Evolutionary conservation across 2,113 vertebrate genomes (phyloP).

Genomic region (Thryonomys swinderianus): DNA sequence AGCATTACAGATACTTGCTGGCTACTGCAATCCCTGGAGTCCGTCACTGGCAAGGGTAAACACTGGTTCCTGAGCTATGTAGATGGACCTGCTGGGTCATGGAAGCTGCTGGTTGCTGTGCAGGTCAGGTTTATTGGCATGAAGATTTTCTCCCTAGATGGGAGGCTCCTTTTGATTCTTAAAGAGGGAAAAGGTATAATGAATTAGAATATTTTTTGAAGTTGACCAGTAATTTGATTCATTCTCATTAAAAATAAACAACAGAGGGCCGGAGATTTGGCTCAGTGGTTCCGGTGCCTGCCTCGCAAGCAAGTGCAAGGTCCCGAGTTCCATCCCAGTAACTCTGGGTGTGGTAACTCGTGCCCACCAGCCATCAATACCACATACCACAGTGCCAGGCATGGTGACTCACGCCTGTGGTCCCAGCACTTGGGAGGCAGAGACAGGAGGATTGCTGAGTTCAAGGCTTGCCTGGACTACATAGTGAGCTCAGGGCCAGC

Average conservation of each 20-base stretch:
- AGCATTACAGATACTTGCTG: background rate
- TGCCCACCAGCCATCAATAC: too few species aligned
- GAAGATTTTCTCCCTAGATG: background rate
- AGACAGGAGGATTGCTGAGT: too few species aligned
- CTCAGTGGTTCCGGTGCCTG: too few species aligned
- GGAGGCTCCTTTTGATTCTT: background rate
- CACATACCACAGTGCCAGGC: too few species aligned
- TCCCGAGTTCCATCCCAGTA: too few species aligned
- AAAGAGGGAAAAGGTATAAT: background rate
- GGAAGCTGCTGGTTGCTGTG: background rate
- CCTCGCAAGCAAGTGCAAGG: too few species aligned
- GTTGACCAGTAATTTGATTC: background rate
- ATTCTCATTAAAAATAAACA: background rate
- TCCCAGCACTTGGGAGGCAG: too few species aligned
- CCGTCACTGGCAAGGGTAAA: background rate
- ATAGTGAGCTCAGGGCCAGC: too few species aligned
- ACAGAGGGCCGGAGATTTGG: too few species aligned
- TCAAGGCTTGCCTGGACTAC: too few species aligned
- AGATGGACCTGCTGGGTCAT: background rate
- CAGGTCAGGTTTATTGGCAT: background rate
- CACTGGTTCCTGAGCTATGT: background rate
- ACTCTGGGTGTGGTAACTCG: too few species aligned
- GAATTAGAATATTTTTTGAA: background rate
- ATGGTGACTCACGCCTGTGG: too few species aligned
- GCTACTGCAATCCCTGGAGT: background rate